phyloP scores from a whole-genome alignment of 2,888 invertebrate genomes.

The Bugulina stolonifera region DNA sequence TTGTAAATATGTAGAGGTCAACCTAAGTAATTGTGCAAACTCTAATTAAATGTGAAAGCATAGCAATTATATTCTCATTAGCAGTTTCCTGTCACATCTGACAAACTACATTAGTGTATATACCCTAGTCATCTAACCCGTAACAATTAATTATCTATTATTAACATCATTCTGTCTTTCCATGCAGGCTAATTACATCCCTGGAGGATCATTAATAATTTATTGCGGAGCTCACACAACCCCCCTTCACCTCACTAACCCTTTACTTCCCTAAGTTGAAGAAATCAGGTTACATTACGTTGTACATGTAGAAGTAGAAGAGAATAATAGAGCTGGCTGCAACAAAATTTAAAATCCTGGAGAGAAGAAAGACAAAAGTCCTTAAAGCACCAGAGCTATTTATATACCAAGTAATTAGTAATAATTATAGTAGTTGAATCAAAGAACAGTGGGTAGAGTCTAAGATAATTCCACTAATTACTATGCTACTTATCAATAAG shows the following conservation, averaged over 20 bases:
- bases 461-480: no score
- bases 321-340: no score
- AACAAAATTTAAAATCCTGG: background rate
- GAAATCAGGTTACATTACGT: background rate
- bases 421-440: background rate
- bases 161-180: constrained; percentile 3
- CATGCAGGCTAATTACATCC: background rate
- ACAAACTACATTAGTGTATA: background rate
- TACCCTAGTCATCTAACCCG: background rate
- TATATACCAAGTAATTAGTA: background rate
- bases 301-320: no score
- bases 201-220: background rate
- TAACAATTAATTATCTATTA: constrained; percentile 15
- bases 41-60: background rate
- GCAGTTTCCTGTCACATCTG: background rate
- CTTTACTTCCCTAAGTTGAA: background rate
- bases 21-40: no score
- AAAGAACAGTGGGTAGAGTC: no score
- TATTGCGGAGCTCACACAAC: background rate
- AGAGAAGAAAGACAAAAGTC: background rate
- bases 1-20: no score
- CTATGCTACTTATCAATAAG: no score
- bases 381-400: no score
- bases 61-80: background rate
- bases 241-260: background rate